Evolutionary conservation across 2,113 vertebrate genomes (phyloP), one percentile per base, ranked within the genome.

Genomic region (Sander lucioperca): DNA sequence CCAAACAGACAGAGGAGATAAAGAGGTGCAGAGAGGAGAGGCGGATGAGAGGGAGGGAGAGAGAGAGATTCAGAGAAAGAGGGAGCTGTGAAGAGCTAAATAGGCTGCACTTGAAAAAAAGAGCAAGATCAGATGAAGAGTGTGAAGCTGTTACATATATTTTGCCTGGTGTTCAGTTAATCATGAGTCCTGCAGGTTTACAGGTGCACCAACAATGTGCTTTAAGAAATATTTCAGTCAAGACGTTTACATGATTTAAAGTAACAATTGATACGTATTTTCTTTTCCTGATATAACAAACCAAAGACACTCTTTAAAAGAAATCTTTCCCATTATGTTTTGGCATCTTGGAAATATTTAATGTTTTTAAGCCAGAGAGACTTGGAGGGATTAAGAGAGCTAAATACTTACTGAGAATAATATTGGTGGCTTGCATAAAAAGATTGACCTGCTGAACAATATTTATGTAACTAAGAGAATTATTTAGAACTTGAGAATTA

Each of bases 1-100:
- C 74, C 86, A 89, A 85, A 83, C 84, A 71, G 83, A 72, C 56
- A 13, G 79, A 74, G 7, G 19, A 84, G 85, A 90, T 88, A 65
- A 90, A 88, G 79, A 88, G 87, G 69, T 57, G 77, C 36, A 61
- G 69, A 80, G 77, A 79, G 62, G 63, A 47, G 33, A 62, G 70
- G 61, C 14, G 19, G 76, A 80, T 62, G 71, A 79, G 39, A 43
- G 53, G 1, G 36, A 80, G 50, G 18, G 58, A 66, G 48, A 53
- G 65, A 36, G 51, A 61, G 68, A 51, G 33, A 30, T 21, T 30
- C 45, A 63, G 27, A 68, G 39, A 43, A 10, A 11, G 69, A 80
- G 30, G 58, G 63, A 74, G 62, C 19, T 56, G 68, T 58, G 79
- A 65, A 43, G 36, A 76, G 69, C 65, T 82, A 62, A 90, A 84